Percentiles rank a stretch among this genome's conserved stretches.
Evolutionary conservation across 1,140 invertebrate genomes (phyloP).

Genomic region (Musca domestica): DNA sequence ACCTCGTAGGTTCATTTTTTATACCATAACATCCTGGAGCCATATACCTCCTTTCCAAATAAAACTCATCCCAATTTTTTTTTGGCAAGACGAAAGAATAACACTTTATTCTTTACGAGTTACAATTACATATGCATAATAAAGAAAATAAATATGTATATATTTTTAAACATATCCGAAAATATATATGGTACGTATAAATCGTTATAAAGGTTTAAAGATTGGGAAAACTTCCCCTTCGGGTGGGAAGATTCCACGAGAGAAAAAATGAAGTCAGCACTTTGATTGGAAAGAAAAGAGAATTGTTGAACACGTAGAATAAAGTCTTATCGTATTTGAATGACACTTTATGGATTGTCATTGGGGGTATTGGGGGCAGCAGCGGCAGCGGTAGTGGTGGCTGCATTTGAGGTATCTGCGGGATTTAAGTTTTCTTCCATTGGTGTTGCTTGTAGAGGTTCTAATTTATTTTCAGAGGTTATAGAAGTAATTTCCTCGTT

Average conservation of each 20-base stretch:
- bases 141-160: constrained; percentile 1
- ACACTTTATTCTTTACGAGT: constrained; percentile 11
- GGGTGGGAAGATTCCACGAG: neutral
- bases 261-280: neutral
- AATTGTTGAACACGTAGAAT: constrained; percentile 13
- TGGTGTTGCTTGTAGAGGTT: neutral
- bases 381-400: too few relatives aligned
- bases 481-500: neutral
- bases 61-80: neutral
- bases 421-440: too few relatives aligned
- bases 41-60: too few relatives aligned
- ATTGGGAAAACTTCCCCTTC: neutral
- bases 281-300: neutral
- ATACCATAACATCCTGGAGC: too few relatives aligned
- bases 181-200: neutral
- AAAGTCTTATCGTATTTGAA: constrained; percentile 11
- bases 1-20: too few relatives aligned
- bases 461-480: neutral
- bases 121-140: constrained; percentile 2
- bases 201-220: neutral
- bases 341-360: neutral
- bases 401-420: too few relatives aligned
- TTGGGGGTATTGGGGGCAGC: too few relatives aligned
- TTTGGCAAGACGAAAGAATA: neutral
- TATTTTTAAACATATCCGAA: constrained; percentile 2